Conservation (phyloP, 1,140 invertebrate genomes). For the Ceratina calcarata region DNA sequence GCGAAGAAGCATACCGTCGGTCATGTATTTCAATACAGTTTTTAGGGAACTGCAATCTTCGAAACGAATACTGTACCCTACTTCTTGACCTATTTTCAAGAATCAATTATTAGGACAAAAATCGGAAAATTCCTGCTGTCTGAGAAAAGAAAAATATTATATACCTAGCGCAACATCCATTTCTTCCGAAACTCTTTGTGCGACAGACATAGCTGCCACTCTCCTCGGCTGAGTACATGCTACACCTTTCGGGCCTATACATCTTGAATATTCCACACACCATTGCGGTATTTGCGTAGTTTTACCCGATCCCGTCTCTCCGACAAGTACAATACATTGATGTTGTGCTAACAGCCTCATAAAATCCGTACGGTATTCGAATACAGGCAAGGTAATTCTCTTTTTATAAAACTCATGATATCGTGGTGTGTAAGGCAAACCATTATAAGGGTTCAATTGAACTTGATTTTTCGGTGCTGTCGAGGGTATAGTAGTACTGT, state of each 20-base stretch:
- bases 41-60: slow-evolving; percentile 98
- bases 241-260: slow-evolving; percentile 89
- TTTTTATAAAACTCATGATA: slow-evolving; percentile 94
- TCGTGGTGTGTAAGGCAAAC: slow-evolving; percentile 88
- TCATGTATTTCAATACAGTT: slow-evolving; percentile 97
- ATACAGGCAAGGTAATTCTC: slow-evolving; percentile 95
- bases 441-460: slow-evolving; percentile 87
- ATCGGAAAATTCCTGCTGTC: neutral
- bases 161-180: slow-evolving; percentile 95
- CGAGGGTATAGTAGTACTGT: slow-evolving; percentile 69
- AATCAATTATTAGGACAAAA: neutral
- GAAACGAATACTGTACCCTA: slow-evolving; percentile 99
- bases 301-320: slow-evolving; percentile 98
- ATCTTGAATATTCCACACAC: slow-evolving; percentile 94
- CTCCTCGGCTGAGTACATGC: slow-evolving; percentile 98
- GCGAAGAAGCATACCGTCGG: slow-evolving; percentile 99
- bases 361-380: slow-evolving; percentile 98
- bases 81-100: slow-evolving; percentile 89
- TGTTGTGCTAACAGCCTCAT: slow-evolving; percentile 94
- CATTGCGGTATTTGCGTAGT: slow-evolving; percentile 97
- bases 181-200: slow-evolving; percentile 98
- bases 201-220: slow-evolving; percentile 99
- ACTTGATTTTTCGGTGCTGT: slow-evolving; percentile 79
- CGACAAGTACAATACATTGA: slow-evolving; percentile 96
- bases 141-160: neutral